Evolutionary conservation across 2,797 vertebrate species (phyloP), one percentile per base, ranked within the genome.

Genomic region (Spea hammondii): DNA sequence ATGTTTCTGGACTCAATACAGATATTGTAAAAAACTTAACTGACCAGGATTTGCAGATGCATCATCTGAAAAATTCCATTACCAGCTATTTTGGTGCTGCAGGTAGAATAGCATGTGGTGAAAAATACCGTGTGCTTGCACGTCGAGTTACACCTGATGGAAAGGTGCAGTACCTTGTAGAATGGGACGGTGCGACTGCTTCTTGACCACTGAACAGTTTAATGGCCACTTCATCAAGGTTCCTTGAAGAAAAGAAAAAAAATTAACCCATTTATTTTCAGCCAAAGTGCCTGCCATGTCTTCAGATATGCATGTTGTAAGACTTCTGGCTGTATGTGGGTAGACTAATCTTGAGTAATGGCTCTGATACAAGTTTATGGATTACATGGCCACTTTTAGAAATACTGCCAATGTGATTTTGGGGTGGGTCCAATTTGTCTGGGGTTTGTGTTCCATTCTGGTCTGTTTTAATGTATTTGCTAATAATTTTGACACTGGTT

Each of bases 111-210:
- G 96, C 96, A 57, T 98, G 97, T 66, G 97, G 97, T 12, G 97
- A 99, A 86, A 98, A 98, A 79, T 99, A 98, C 86, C 94, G 96
- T 78, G 93, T 99, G 65, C 88, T 99, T 87, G 97, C 97, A 85
- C 93, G 96, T 66, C 92, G 96, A 70, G 95, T 98, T 89, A 99
- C 97, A 0, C 92, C 97, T 53, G 97, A 99, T 13, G 97, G 97
- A 73, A 98, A 97, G 90, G 97, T 99, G 89, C 96, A 99, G 95
- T 99, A 99, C 86, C 93, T 99, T 86, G 95, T 99, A 89, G 96
- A 99, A 85, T 99, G 97, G 97, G 97, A 99, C 90, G 97, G 97
- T 84, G 96, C 98, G 80, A 98, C 96, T 82, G 97, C 97, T 64
- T 99, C 97, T 76, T 99, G 96, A 94, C 90, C 89, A 80, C 89